phyloP scores from a whole-genome alignment of 2,797 vertebrate genomes.

The Falco cherrug region DNA sequence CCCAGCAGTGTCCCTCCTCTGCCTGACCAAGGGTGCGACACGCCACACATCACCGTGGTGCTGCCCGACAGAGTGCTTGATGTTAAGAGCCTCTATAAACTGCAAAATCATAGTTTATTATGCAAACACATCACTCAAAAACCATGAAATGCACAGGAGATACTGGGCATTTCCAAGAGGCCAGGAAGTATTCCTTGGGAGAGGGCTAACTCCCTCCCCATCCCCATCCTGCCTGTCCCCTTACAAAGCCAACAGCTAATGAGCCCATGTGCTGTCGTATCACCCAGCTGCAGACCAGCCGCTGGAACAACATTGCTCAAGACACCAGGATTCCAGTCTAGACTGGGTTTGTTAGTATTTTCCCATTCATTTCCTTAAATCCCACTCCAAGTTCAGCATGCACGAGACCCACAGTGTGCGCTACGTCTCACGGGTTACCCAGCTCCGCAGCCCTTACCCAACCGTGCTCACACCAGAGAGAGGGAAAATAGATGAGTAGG shows the following conservation, averaged over 20 bases:
- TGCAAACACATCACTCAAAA: not conserved
- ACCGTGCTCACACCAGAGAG: not conserved
- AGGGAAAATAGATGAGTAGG: not conserved
- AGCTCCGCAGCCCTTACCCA: not conserved
- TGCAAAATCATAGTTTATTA: not conserved
- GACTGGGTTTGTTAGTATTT: not conserved
- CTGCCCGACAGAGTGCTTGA: not conserved
- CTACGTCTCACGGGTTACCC: not conserved
- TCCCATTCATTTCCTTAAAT: slow-evolving; percentile 16
- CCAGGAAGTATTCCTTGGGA: not conserved
- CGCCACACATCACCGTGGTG: not conserved
- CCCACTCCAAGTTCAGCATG: not conserved
- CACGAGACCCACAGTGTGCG: not conserved
- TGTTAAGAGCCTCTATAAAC: not conserved
- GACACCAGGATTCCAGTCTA: not conserved
- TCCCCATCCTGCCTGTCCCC: not conserved
- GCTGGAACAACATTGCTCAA: not conserved
- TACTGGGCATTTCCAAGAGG: not conserved
- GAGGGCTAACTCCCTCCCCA: not conserved
- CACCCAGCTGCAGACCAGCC: not conserved
- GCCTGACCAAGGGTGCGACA: not conserved
- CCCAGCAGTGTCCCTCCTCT: not conserved
- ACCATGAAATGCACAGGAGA: not conserved
- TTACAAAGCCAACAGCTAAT: not conserved
- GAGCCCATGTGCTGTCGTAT: not conserved